Evolutionary conservation across 2,888 invertebrate species (phyloP), one percentile per base, ranked within the genome.

Genomic region (Diplazon laetatorius): DNA sequence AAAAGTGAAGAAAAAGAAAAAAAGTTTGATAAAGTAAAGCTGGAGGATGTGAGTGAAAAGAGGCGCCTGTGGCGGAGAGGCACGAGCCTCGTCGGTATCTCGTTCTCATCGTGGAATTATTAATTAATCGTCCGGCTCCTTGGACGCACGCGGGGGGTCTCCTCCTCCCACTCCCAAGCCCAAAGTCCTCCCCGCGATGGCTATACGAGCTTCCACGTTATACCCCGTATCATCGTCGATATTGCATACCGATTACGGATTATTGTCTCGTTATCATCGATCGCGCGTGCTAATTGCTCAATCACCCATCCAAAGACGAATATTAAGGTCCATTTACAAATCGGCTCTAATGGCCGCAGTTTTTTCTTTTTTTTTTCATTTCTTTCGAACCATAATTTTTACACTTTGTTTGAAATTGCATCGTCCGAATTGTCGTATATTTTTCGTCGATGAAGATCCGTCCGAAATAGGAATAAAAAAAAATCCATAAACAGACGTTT

Each of bases 91-190:
- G 59, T 46, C 44, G 59, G 39, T 83, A 82, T 85, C 86, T 85
- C 85, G 84, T 89, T 85, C 88, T 89, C 86, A 88, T 89, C 88
- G 87, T 85, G 84, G 86, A 86, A 87, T 78, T 87, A 87, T 89
- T 89, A 88, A 89, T 89, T 88, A 88, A 89, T 88, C 85, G 86
- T 35, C 22, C 37, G 20, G 16, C 18, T 14, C 37, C 30, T 6
- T 30, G 30, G 30, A 6, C 30, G 30, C 4, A 6, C 4, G 30
- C 30, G 30, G 6, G 30, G 30, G 30, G 30, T 30, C 52, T 1
- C 0, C 30, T 25, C 52, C 22, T 30, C n/a, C 12, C n/a, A 63
- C 55, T 25, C 20, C 39, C 37, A 37, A 12, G 46, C 30, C 12
- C 52, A 18, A 30, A 10, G 62, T 52, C 50, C 52, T 62, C n/a